Evolutionary conservation across 2,888 invertebrate genomes (phyloP).

Genomic region (Platycheirus albimanus): DNA sequence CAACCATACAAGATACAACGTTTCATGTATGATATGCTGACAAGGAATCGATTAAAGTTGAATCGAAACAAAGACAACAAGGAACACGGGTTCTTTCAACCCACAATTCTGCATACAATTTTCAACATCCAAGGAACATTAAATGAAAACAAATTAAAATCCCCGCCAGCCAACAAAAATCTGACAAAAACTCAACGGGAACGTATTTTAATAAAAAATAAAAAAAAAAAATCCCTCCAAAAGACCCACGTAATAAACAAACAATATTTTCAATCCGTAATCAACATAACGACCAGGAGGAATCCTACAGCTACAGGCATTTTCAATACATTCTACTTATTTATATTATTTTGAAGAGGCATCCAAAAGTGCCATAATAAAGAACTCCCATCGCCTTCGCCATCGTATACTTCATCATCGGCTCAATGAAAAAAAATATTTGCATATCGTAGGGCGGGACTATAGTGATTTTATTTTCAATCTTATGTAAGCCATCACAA

Average conservation of each 20-base stretch:
- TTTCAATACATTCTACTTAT: no score
- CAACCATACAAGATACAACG: not conserved
- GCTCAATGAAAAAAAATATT: slow-evolving; percentile 2
- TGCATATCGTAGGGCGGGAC: not conserved
- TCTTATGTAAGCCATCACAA: not conserved
- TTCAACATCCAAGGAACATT: no score
- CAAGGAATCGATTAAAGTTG: not conserved
- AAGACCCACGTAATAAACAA: not conserved
- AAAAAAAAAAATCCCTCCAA: not conserved
- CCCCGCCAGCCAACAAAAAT: not conserved
- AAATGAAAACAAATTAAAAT: no score
- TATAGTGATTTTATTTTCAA: not conserved
- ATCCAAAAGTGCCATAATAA: not conserved
- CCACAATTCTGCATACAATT: no score
- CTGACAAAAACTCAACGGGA: no score
- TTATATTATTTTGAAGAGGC: no score
- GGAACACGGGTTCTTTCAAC: not conserved
- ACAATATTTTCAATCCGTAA: not conserved
- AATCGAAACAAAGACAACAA: not conserved
- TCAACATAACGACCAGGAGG: not conserved
- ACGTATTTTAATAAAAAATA: no score
- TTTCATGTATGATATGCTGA: not conserved
- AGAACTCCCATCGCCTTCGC: not conserved
- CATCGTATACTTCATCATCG: not conserved
- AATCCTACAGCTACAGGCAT: no score